A percentile compares a stretch with the other conserved stretches of the same genome.
Evolutionary conservation across 1,140 invertebrate species (phyloP).

Genomic region (Leptonema lineaticorne): DNA sequence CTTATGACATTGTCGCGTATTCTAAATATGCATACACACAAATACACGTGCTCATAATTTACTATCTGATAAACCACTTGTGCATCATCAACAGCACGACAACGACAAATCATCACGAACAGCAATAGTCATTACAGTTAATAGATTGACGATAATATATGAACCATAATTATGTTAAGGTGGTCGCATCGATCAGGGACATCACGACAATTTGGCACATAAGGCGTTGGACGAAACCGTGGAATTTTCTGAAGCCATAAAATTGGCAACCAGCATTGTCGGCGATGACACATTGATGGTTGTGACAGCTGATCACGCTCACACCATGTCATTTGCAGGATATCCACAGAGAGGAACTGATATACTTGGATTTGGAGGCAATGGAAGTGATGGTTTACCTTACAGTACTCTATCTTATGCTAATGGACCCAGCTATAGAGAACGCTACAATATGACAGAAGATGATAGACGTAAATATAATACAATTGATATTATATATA

Average conservation of each 20-base stretch:
- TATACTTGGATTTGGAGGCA: slow-evolving; percentile 57
- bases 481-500: not conserved
- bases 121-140: not conserved
- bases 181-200: slow-evolving; percentile 79
- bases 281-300: slow-evolving; percentile 64
- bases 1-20: no score
- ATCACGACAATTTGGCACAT: slow-evolving; percentile 71
- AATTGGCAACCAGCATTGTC: slow-evolving; percentile 55
- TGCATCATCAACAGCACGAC: no score
- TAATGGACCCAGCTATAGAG: slow-evolving; percentile 69
- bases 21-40: no score
- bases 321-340: slow-evolving; percentile 65
- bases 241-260: slow-evolving; percentile 61
- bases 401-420: slow-evolving; percentile 75
- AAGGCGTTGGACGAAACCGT: slow-evolving; percentile 67
- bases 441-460: slow-evolving; percentile 49
- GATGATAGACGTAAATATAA: slow-evolving; percentile 50
- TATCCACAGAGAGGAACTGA: slow-evolving; percentile 61
- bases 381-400: slow-evolving; percentile 54
- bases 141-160: not conserved
- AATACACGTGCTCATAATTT: no score
- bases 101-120: no score
- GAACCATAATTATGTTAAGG: slow-evolving; percentile 58
- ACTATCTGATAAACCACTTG: no score
- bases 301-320: slow-evolving; percentile 70